Evolutionary conservation across 2,797 vertebrate genomes (phyloP).

Genomic region (Myotis pilosus): DNA sequence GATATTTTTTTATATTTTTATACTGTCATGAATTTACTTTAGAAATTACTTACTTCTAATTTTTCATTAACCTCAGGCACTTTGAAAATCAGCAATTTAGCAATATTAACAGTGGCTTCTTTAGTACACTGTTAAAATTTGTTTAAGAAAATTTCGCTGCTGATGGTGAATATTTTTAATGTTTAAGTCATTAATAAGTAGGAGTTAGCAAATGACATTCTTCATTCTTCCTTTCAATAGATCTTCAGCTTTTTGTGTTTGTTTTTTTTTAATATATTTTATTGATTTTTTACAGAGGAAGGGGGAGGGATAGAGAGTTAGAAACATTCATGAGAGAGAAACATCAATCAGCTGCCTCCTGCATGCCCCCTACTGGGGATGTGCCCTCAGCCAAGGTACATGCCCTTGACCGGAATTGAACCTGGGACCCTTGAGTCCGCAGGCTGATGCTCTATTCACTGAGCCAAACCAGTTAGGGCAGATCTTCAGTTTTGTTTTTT

Average conservation of each 20-base stretch:
- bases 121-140: neutral
- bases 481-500: neutral
- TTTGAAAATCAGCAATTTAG: slow-evolving; percentile 29
- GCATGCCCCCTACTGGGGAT: no score
- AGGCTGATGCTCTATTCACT: no score
- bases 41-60: neutral
- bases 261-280: no score
- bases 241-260: neutral
- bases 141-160: neutral
- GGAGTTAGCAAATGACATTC: neutral
- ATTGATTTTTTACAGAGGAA: no score
- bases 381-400: no score
- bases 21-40: neutral
- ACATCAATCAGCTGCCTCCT: no score
- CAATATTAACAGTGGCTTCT: neutral
- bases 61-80: neutral
- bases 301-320: no score
- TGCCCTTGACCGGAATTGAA: no score
- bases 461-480: no score
- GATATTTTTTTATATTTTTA: slow-evolving; percentile 4
- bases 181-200: neutral
- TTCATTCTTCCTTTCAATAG: neutral
- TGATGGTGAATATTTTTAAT: neutral
- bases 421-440: no score
- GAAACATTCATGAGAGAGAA: no score